Evolutionary conservation across 2,797 vertebrate species (phyloP).

Genomic region (Malurus leucopterus): DNA sequence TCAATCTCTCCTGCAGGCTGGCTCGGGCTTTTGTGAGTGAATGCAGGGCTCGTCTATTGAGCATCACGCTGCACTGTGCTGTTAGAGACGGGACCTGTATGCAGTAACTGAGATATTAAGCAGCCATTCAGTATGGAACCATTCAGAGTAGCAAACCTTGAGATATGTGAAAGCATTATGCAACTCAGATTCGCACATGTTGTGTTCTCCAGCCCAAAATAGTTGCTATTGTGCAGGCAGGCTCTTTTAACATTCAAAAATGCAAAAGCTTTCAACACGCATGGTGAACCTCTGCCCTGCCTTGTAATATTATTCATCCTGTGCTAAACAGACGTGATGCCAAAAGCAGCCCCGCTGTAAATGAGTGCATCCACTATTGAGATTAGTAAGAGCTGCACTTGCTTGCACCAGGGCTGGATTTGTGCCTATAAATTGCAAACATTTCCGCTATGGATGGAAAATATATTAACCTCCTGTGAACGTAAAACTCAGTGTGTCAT

Average conservation of each 20-base stretch:
- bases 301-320: conserved; percentile 15
- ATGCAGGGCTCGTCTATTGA: conserved; percentile 22
- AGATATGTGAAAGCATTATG: conserved; percentile 45
- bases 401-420: conserved; percentile 7
- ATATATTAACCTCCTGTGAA: conserved; percentile 23
- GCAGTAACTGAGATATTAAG: conserved; percentile 14
- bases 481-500: conserved; percentile 3
- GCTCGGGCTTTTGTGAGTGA: conserved; percentile 29
- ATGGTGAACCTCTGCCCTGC: conserved; percentile 2
- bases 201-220: conserved; percentile 47
- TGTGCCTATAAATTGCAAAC: conserved; percentile 30
- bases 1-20: not conserved
- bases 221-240: conserved; percentile 52
- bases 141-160: conserved; percentile 10
- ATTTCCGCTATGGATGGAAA: not conserved
- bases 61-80: not conserved
- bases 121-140: conserved; percentile 30
- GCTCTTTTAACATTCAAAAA: conserved; percentile 41
- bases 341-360: not conserved
- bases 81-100: not conserved
- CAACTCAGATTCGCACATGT: conserved; percentile 22
- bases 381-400: conserved; percentile 30
- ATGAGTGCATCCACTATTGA: conserved; percentile 30
- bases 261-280: conserved; percentile 31
- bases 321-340: not conserved